Percentiles rank a stretch among this genome's conserved stretches.
phyloP scores from a whole-genome alignment of 2,888 invertebrate species.

The Sipha maydis region DNA sequence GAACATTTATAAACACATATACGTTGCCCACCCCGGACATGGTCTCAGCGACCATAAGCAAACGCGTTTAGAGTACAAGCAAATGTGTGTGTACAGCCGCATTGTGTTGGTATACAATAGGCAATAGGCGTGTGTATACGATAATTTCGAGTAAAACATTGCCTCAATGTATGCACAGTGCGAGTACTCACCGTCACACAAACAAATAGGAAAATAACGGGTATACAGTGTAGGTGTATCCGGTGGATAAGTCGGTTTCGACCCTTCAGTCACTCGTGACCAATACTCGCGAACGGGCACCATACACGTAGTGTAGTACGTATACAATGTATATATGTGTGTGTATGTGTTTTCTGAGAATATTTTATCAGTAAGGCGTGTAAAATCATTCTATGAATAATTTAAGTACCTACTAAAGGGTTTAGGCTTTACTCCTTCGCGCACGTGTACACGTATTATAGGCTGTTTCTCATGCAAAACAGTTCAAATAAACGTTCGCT shows the following conservation, averaged over 20 bases:
- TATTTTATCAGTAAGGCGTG: not conserved
- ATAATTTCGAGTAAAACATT: not conserved
- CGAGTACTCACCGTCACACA: not conserved
- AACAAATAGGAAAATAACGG: not conserved
- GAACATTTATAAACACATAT: too few relatives aligned
- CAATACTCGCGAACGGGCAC: not conserved
- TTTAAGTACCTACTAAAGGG: not conserved
- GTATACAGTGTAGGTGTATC: not conserved
- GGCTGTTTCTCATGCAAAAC: not conserved
- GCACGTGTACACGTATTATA: not conserved
- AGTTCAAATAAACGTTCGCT: constrained; percentile 25
- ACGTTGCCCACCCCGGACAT: too few relatives aligned
- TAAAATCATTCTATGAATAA: constrained; percentile 39
- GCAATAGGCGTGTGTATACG: not conserved
- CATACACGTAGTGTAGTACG: not conserved
- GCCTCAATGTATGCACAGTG: not conserved
- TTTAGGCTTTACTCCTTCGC: not conserved
- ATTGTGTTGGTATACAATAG: too few relatives aligned
- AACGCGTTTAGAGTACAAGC: too few relatives aligned
- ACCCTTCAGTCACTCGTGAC: not conserved
- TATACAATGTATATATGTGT: not conserved
- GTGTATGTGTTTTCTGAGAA: not conserved
- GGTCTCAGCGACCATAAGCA: too few relatives aligned
- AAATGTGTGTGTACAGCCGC: too few relatives aligned
- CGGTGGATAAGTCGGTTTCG: not conserved